Conservation (phyloP, 2,113 vertebrate species). For the Emydura subglobosa region DNA sequence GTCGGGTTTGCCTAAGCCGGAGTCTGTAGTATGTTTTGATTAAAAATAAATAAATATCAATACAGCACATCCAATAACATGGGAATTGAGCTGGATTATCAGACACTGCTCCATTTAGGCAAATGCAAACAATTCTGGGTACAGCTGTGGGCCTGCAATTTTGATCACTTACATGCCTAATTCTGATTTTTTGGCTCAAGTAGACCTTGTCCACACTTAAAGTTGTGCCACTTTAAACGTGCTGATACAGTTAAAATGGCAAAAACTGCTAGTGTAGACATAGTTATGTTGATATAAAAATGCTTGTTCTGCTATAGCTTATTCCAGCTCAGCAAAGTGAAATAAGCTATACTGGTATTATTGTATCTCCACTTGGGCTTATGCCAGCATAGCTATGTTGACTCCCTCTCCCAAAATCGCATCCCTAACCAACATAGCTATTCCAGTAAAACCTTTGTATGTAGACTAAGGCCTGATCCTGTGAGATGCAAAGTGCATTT, state of each 20-base stretch:
- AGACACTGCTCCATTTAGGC: background rate
- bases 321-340: background rate
- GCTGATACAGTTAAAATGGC: background rate
- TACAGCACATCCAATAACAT: background rate
- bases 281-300: background rate
- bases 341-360: background rate
- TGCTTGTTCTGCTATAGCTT: background rate
- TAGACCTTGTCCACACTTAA: background rate
- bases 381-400: background rate
- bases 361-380: background rate
- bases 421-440: background rate
- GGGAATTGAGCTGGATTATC: background rate
- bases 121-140: background rate
- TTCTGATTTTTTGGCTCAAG: background rate
- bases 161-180: background rate
- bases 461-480: background rate
- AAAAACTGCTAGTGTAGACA: background rate
- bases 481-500: background rate
- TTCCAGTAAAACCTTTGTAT: background rate
- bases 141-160: background rate
- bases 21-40: background rate
- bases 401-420: background rate
- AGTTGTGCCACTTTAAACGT: background rate
- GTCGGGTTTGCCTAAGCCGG: background rate
- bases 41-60: background rate